Base-by-base conservation (phyloP, 2,888 invertebrate species). In the Drosophila dives region DNA sequence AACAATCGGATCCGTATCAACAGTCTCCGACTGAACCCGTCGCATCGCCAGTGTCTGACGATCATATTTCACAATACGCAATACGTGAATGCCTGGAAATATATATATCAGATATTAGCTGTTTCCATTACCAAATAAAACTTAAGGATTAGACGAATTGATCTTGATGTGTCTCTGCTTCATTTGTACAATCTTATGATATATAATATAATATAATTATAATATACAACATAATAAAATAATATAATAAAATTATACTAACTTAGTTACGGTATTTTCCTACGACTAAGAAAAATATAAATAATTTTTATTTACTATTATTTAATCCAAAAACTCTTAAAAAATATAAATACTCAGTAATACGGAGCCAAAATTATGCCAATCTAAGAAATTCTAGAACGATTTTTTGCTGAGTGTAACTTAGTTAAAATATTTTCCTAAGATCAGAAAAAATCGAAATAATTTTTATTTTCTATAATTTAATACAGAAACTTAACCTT, bases 31-130 rank as follows among this genome's bases (percentile, higher is more conserved):
- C 92, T 97, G 97, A 91, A 97, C 96, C 83, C 98, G 95, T 81
- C 98, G 94, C 86, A 98, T 96, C 45, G 97, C 97, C 82, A 98
- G 93, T 55, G 97, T 96, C 94, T 97, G 97, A 92, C 97, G 94
- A 92, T 99, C 98, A 91, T 98, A 99, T 91, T 97, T 97, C 94
- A 98, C 96, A 94, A 98, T 97, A 80, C 98, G 95, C 81, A 99
- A 94, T 83, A 99, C 94, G 94, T 98, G 98, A 80, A 99, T 97
- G 70, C 93, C 93, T 93, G 6, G 55, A 34, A 17, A n/a, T n/a
- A 10, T 8, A 20, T 38, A 15, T 3, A n/a, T 50, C 29, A 3
- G 29, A 15, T 15, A 26, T 50, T 10, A 49, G 1, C 20, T 42
- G 12, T 6, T 42, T 20, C 12, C 6, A 11, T 12, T 42, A 3